A percentile compares a stretch with the other conserved stretches of the same genome.
Evolutionary conservation across 2,888 invertebrate genomes (phyloP).

Genomic region (Mythimna impura): DNA sequence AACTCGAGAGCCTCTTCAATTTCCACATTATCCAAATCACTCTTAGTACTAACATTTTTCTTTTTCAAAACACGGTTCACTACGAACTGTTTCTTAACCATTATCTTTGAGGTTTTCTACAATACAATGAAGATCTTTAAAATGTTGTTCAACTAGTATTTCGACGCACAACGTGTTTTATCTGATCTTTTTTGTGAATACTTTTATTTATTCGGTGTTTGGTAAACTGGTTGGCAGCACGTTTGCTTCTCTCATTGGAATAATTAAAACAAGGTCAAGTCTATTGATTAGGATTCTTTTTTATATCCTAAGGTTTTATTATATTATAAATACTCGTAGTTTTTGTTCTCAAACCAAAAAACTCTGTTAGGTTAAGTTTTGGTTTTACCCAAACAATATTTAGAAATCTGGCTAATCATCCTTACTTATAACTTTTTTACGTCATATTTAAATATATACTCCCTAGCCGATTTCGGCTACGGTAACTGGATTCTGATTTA

Average conservation of each 20-base stretch:
- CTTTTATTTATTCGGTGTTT: no score
- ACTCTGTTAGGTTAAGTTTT: no score
- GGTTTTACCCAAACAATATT: no score
- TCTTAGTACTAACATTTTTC: background rate
- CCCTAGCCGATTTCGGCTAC: no score
- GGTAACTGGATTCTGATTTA: no score
- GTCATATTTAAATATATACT: no score
- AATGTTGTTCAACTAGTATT: slow-evolving; percentile 8
- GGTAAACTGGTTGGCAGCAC: background rate
- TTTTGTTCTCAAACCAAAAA: no score
- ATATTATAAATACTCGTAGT: no score
- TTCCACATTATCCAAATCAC: slow-evolving; percentile 31
- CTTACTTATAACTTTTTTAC: no score
- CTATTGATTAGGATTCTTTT: background rate
- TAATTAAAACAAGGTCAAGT: background rate
- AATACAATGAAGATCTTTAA: background rate
- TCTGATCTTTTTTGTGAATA: background rate
- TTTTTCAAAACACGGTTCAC: slow-evolving; percentile 15
- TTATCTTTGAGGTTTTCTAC: background rate
- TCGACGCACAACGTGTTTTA: slow-evolving; percentile 20
- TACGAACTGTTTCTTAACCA: slow-evolving; percentile 36
- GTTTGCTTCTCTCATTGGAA: slow-evolving; percentile 1
- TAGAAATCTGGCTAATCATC: no score
- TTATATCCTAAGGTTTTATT: background rate
- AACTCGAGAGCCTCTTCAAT: slow-evolving; percentile 51